phyloP scores from a whole-genome alignment of 2,113 vertebrate genomes.

The Oncorhynchus tshawytscha region DNA sequence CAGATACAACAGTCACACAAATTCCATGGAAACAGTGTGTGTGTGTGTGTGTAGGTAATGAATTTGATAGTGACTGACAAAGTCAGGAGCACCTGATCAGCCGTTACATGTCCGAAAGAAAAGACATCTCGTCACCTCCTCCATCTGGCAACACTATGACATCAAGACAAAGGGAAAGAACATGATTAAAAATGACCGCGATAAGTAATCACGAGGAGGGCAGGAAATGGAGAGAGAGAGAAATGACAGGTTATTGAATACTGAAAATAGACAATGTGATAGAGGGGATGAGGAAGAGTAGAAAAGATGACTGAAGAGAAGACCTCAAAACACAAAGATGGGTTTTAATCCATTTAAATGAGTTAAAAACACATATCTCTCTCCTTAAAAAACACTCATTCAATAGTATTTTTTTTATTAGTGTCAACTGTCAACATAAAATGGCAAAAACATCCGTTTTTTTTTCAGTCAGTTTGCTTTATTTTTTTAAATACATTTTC shows the following conservation, averaged over 20 bases:
- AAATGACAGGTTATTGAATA: background rate
- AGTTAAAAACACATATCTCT: background rate
- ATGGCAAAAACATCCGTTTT: background rate
- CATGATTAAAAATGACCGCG: conserved; percentile 5
- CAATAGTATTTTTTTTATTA: background rate
- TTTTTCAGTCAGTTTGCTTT: too few species aligned
- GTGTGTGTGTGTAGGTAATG: background rate
- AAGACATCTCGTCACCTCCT: conserved; percentile 13
- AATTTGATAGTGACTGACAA: background rate
- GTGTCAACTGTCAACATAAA: background rate
- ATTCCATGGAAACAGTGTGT: background rate
- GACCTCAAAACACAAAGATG: background rate
- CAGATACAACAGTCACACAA: background rate
- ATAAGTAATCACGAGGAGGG: conserved; percentile 11
- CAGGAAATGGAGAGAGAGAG: background rate
- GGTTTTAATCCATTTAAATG: background rate
- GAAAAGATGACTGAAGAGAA: background rate
- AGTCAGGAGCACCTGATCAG: conserved; percentile 34
- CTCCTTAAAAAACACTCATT: background rate
- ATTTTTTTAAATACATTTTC: too few species aligned
- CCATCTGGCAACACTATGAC: conserved; percentile 41
- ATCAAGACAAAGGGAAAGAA: background rate
- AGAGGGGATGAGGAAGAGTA: background rate
- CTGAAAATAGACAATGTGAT: background rate
- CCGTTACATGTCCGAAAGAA: background rate